Evolutionary conservation across 2,113 vertebrate genomes (phyloP).

Genomic region (Psittacula cyanocephala): DNA sequence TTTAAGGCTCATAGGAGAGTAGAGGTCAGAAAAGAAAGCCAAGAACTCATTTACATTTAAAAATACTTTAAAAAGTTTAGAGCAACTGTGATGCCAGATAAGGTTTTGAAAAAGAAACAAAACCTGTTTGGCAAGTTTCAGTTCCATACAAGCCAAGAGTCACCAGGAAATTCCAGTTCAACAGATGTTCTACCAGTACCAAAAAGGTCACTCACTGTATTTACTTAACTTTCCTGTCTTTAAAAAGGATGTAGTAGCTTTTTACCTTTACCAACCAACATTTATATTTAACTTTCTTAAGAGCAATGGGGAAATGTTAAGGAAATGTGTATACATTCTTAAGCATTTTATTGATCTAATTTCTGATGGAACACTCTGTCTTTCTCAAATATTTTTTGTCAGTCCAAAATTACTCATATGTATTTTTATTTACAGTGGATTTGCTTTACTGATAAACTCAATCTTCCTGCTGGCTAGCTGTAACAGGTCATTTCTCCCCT

Average conservation of each 20-base stretch:
- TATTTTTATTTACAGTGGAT: not conserved
- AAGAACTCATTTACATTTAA: not conserved
- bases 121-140: conserved; percentile 5
- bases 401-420: not conserved
- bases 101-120: not conserved
- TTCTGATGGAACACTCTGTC: not conserved
- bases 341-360: not conserved
- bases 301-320: not conserved
- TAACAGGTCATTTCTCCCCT: not conserved
- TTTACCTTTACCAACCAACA: not conserved
- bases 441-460: not conserved
- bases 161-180: conserved; percentile 32
- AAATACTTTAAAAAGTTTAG: not conserved
- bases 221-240: not conserved
- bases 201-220: not conserved
- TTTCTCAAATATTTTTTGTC: not conserved
- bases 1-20: not conserved
- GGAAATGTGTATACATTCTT: not conserved
- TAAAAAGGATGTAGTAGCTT: not conserved
- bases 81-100: not conserved
- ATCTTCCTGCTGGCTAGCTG: not conserved
- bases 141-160: not conserved
- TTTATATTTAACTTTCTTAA: not conserved
- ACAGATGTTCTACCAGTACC: not conserved
- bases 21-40: not conserved